phyloP scores from a whole-genome alignment of 2,797 vertebrate species.

The Helarctos malayanus region DNA sequence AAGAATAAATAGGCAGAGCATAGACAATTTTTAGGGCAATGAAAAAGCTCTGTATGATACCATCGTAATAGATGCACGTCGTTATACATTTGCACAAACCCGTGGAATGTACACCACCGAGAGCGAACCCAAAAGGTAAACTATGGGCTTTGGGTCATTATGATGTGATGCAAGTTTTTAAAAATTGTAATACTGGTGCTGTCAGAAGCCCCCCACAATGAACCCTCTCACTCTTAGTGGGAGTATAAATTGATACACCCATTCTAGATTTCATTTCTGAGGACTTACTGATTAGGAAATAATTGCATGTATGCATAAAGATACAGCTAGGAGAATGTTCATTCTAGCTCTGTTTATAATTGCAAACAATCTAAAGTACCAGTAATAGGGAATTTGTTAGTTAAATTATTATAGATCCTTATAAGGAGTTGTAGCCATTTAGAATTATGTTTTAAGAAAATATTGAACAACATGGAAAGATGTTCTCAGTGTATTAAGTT shows the following conservation, averaged over 20 bases:
- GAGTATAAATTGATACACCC: neutral
- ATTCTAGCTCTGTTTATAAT: neutral
- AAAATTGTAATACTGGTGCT: neutral
- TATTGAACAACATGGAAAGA: constrained; percentile 28
- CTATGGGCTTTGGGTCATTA: neutral
- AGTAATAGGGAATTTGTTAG: constrained; percentile 12
- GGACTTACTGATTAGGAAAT: neutral
- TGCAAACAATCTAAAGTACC: neutral
- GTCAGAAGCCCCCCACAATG: neutral
- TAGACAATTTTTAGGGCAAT: neutral
- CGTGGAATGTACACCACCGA: neutral
- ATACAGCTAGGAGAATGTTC: neutral
- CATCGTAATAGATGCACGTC: neutral
- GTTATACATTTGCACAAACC: neutral
- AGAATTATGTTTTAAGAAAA: constrained; percentile 54
- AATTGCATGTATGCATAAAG: neutral
- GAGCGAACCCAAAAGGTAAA: neutral
- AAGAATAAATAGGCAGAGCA: neutral
- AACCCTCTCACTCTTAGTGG: neutral
- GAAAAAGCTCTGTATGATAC: neutral
- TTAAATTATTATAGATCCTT: constrained; percentile 43
- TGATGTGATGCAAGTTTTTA: neutral
- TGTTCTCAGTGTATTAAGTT: neutral
- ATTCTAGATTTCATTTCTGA: constrained; percentile 32
- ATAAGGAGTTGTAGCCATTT: neutral